Evolutionary conservation across 2,113 vertebrate genomes (phyloP).

Genomic region (Onychostruthus taczanowskii): DNA sequence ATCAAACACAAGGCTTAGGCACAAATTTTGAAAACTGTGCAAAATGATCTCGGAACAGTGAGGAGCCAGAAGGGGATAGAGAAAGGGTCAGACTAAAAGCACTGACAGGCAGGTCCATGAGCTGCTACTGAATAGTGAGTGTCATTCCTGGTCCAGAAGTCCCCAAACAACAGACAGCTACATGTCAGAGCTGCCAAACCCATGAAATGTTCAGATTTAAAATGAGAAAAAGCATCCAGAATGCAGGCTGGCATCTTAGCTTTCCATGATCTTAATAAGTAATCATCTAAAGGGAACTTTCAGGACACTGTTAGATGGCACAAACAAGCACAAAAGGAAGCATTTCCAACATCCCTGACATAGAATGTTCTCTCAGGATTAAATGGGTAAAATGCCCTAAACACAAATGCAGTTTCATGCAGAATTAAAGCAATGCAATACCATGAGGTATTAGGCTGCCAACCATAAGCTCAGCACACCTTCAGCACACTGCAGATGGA

Average conservation of each 20-base stretch:
- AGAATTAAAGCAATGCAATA: background rate
- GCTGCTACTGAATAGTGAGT: background rate
- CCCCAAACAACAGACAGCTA: background rate
- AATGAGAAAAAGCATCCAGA: background rate
- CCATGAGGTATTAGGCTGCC: background rate
- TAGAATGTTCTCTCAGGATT: background rate
- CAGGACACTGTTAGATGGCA: background rate
- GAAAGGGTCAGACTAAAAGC: background rate
- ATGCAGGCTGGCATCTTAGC: background rate
- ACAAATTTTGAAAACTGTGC: background rate
- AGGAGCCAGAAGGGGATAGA: background rate
- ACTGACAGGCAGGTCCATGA: background rate
- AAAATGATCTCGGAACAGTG: background rate
- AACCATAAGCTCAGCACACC: fast-evolving
- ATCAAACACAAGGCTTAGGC: background rate
- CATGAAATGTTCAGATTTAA: background rate
- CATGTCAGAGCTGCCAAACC: background rate
- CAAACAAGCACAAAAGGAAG: background rate
- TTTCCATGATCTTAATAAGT: background rate
- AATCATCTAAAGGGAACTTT: background rate
- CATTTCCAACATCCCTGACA: background rate
- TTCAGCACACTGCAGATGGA: background rate
- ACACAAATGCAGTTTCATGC: background rate
- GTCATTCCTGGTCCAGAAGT: background rate
- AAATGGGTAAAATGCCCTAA: background rate